Conservation (phyloP, 1,140 invertebrate species). For the Ceratina calcarata region DNA sequence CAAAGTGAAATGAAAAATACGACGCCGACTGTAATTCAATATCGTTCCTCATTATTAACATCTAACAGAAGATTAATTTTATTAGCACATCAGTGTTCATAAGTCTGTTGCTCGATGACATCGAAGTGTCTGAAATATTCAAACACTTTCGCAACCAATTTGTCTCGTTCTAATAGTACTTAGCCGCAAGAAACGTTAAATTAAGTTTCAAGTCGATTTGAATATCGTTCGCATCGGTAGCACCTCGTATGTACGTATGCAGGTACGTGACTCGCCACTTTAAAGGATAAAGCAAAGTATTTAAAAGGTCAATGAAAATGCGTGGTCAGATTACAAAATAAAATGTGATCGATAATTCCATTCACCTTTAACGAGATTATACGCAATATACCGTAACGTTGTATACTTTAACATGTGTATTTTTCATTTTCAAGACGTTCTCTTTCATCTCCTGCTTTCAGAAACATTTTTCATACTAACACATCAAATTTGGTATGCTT, state of each 20-base stretch:
- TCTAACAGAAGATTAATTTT: not conserved
- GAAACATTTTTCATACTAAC: not conserved
- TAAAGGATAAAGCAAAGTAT: not conserved
- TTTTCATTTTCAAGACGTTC: not conserved
- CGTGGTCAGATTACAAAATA: not conserved
- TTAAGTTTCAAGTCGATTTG: not conserved
- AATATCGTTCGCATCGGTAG: not conserved
- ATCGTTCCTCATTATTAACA: not conserved
- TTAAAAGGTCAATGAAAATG: constrained; percentile 9
- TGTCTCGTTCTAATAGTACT: too few species aligned
- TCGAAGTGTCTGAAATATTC: too few species aligned
- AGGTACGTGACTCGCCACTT: not conserved
- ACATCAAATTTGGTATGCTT: too few species aligned
- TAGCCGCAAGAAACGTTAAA: not conserved
- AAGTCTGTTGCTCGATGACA: too few species aligned
- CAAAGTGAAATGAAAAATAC: not conserved
- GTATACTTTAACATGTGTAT: not conserved
- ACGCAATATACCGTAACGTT: not conserved
- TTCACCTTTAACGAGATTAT: not conserved
- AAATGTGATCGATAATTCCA: constrained; percentile 15
- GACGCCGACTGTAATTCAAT: not conserved
- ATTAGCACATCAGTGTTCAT: too few species aligned
- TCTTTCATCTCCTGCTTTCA: not conserved
- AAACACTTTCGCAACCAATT: too few species aligned
- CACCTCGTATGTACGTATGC: not conserved